Conservation (phyloP, 1,140 invertebrate species). For the Brachionus sp. region DNA sequence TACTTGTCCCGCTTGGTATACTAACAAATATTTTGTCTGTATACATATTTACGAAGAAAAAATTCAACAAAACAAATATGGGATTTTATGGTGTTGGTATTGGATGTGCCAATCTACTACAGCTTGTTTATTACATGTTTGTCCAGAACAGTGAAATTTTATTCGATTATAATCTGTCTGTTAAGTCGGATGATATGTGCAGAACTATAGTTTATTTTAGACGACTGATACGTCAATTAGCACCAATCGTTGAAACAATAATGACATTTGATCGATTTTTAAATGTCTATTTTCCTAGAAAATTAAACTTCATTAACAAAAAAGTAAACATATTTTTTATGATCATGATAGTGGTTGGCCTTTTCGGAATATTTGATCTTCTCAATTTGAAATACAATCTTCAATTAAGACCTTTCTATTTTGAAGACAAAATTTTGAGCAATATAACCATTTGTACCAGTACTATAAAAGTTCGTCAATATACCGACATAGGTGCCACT, state of each 20-base stretch:
- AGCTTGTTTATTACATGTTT: slow-evolving; percentile 6
- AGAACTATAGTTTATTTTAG: not conserved
- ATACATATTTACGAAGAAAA: not conserved
- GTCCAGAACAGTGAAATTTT: not conserved
- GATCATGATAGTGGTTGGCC: not conserved
- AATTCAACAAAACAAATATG: slow-evolving; percentile 15
- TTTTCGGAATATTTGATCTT: not conserved
- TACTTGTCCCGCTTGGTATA: not conserved
- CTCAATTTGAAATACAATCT: not conserved
- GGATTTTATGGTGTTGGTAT: not conserved
- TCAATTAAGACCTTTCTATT: not conserved
- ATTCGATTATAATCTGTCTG: not conserved
- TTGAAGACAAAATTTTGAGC: not conserved
- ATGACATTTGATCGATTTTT: slow-evolving; percentile 22
- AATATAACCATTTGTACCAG: slow-evolving; percentile 11
- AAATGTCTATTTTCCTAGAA: not conserved
- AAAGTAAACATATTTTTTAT: not conserved
- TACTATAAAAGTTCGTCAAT: not conserved
- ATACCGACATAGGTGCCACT: slow-evolving; percentile 14
- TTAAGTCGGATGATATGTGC: not conserved
- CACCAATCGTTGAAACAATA: not conserved
- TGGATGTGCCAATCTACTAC: not conserved
- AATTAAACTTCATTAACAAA: not conserved
- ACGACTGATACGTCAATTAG: not conserved
- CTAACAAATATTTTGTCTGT: not conserved